These are phyloP conservation scores for Pomatorhinus ruficollis DNA, from an alignment of 2,113 vertebrate species.

Conservation along the genomic window DNA sequence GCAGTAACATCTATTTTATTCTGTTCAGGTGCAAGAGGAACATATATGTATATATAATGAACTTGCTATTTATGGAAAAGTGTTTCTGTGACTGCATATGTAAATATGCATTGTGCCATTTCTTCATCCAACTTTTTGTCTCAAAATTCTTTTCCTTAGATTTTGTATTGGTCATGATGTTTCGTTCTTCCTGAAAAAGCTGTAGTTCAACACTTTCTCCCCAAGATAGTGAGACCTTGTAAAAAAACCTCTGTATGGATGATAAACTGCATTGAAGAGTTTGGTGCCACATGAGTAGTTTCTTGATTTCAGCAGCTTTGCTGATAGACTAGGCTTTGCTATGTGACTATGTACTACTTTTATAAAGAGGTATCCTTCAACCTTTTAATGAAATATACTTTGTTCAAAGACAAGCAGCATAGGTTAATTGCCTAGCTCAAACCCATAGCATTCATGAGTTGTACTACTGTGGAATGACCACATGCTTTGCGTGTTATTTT, in stretches of 20 bases:
- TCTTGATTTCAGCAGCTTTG: not conserved
- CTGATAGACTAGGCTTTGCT: not conserved
- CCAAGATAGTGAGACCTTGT: not conserved
- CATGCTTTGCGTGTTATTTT: not conserved
- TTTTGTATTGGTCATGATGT: not conserved
- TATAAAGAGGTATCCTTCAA: not conserved
- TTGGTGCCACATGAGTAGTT: not conserved
- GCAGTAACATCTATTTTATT: not conserved
- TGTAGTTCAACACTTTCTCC: not conserved
- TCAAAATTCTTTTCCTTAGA: not conserved
- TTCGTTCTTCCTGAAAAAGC: not conserved
- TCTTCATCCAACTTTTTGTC: not conserved
- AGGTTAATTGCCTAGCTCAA: not conserved
- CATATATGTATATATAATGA: not conserved
- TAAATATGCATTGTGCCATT: not conserved
- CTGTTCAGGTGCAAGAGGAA: not conserved
- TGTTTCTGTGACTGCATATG: not conserved
- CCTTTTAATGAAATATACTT: not conserved
- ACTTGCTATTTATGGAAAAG: not conserved
- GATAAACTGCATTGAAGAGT: not conserved
- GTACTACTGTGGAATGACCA: not conserved
- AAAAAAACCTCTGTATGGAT: not conserved
- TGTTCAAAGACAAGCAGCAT: accelerated
- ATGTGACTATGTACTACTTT: not conserved
- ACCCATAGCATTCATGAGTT: not conserved